Evolutionary conservation across 2,888 invertebrate species (phyloP).

Genomic region (Lissocephala sabroskyi): DNA sequence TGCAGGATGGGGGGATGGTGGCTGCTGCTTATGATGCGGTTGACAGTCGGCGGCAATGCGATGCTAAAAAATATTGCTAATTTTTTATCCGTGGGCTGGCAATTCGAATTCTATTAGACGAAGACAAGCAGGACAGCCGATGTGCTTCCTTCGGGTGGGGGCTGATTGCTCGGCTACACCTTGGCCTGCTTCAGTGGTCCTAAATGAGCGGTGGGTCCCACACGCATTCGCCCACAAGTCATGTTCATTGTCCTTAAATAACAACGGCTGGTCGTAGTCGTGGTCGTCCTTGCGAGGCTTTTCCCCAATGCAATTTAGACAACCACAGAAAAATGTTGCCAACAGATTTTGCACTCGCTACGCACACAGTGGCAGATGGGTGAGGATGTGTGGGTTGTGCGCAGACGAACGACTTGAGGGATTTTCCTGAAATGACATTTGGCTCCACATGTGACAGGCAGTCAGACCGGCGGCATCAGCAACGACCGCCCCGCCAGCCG

Average conservation of each 20-base stretch:
- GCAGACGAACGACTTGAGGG: slow-evolving; percentile 68
- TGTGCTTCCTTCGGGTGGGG: too few relatives aligned
- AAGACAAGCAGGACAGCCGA: too few relatives aligned
- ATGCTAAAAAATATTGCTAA: slow-evolving; percentile 59
- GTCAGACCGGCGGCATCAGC: slow-evolving; percentile 16
- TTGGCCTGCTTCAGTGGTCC: too few relatives aligned
- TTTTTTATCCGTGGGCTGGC: slow-evolving; percentile 50
- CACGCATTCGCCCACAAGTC: too few relatives aligned
- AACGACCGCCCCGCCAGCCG: slow-evolving; percentile 33
- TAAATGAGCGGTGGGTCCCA: too few relatives aligned
- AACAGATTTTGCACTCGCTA: slow-evolving; percentile 44
- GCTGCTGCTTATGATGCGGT: slow-evolving; percentile 39
- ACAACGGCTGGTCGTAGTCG: not conserved
- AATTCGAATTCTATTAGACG: too few relatives aligned
- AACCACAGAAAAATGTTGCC: slow-evolving; percentile 49
- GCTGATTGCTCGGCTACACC: too few relatives aligned
- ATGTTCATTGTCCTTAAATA: too few relatives aligned
- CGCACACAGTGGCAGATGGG: slow-evolving; percentile 6
- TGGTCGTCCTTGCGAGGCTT: slow-evolving; percentile 5
- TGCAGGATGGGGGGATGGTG: not conserved
- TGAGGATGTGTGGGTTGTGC: slow-evolving; percentile 12
- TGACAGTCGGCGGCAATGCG: slow-evolving; percentile 53
- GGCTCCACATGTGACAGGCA: slow-evolving; percentile 64
- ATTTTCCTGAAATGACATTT: slow-evolving; percentile 71
- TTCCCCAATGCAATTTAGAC: slow-evolving; percentile 52